Evolutionary conservation across 2,797 vertebrate species (phyloP).

Genomic region (Rhodeus uyekii): DNA sequence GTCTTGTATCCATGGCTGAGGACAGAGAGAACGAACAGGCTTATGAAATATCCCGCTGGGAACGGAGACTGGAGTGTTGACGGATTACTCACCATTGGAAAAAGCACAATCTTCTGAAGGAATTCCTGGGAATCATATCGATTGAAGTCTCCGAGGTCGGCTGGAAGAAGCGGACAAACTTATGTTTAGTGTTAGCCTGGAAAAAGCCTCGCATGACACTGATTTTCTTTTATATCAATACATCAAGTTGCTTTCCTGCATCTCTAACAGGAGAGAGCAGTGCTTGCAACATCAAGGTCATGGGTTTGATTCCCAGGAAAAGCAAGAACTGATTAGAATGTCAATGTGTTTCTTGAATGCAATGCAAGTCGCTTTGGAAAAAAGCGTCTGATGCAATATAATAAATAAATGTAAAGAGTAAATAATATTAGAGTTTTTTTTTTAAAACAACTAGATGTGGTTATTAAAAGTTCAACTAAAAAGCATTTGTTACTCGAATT

Average conservation of each 20-base stretch:
- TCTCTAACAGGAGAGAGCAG: too few relatives aligned
- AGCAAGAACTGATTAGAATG: too few relatives aligned
- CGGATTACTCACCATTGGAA: conserved; percentile 89
- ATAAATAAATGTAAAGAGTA: too few relatives aligned
- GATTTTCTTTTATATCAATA: not conserved
- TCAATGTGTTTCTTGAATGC: too few relatives aligned
- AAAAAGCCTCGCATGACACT: not conserved
- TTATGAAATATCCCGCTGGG: not conserved
- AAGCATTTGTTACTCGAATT: not conserved
- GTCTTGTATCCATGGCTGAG: conserved; percentile 95
- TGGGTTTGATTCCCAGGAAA: too few relatives aligned
- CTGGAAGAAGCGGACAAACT: conserved; percentile 66
- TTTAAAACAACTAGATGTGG: too few relatives aligned
- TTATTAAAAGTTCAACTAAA: not conserved
- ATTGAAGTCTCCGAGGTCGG: conserved; percentile 97
- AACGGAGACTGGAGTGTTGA: not conserved
- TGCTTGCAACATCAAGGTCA: too few relatives aligned
- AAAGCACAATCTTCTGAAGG: conserved; percentile 93
- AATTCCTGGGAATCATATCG: conserved; percentile 98
- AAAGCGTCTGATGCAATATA: too few relatives aligned
- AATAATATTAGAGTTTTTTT: too few relatives aligned
- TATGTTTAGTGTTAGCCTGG: not conserved
- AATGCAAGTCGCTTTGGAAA: too few relatives aligned
- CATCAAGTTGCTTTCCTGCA: too few relatives aligned
- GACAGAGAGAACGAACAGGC: not conserved